These are phyloP conservation scores for Hippocampus zosterae DNA, from an alignment of 2,113 vertebrate genomes.

Conservation along the genomic window DNA sequence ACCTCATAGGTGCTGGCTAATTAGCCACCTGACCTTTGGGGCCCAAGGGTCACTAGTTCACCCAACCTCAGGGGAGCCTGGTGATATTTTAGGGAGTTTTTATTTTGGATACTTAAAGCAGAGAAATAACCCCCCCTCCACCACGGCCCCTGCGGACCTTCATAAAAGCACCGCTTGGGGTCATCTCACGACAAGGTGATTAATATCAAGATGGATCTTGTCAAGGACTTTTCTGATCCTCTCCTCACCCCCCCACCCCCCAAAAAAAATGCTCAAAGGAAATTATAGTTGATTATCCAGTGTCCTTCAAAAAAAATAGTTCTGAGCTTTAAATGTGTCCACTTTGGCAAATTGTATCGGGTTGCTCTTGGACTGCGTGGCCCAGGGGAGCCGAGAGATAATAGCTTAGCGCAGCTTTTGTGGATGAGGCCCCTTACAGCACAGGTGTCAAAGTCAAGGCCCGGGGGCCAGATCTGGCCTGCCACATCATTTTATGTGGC, in stretches of 20 bases:
- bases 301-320: slow-evolving; percentile 24
- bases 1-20: slow-evolving; percentile 66
- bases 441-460: background rate
- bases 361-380: slow-evolving; percentile 19
- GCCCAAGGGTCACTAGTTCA: slow-evolving; percentile 54
- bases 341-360: slow-evolving; percentile 21
- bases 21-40: slow-evolving; percentile 60
- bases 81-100: slow-evolving; percentile 62
- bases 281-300: background rate
- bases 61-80: slow-evolving; percentile 49
- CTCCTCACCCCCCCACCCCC: background rate
- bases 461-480: no score
- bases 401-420: slow-evolving; percentile 2
- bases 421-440: background rate
- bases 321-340: background rate
- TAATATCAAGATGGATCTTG: slow-evolving; percentile 38
- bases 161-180: slow-evolving; percentile 51
- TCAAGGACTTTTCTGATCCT: slow-evolving; percentile 6
- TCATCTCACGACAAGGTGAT: slow-evolving; percentile 57
- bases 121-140: slow-evolving; percentile 45
- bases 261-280: background rate
- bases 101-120: slow-evolving; percentile 54
- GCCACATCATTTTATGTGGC: no score
- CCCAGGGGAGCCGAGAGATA: slow-evolving; percentile 15
- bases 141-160: slow-evolving; percentile 15